These are phyloP conservation scores for Labrus mixtus DNA, from an alignment of 2,113 vertebrate species.

Conservation along the genomic window DNA sequence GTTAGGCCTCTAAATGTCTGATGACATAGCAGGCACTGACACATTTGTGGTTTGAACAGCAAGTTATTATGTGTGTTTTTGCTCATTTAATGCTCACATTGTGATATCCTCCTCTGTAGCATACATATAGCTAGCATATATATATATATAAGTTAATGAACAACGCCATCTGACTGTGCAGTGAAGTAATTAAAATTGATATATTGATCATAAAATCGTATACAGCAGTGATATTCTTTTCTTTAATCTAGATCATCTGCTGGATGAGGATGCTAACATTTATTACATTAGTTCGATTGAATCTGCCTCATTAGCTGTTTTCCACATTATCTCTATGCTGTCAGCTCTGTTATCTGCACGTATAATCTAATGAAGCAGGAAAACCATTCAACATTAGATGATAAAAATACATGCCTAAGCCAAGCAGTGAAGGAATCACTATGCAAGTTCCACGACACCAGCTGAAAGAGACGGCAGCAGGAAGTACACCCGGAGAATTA, in stretches of 20 bases:
- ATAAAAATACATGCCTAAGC: conserved; percentile 28
- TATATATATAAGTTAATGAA: no score
- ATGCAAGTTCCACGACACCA: neutral
- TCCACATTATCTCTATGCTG: conserved; percentile 40
- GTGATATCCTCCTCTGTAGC: no score
- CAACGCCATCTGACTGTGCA: neutral
- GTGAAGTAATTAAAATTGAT: conserved; percentile 10
- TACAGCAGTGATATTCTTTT: no score
- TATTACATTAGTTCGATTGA: conserved; percentile 45
- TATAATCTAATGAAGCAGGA: conserved; percentile 50
- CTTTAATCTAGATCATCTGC: conserved; percentile 20
- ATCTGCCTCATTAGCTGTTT: conserved; percentile 53
- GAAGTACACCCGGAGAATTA: conserved; percentile 21
- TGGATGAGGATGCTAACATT: conserved; percentile 14
- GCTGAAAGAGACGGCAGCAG: neutral
- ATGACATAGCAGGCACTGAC: no score
- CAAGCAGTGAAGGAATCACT: neutral
- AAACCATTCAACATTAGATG: conserved; percentile 46
- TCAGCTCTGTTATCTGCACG: conserved; percentile 37
- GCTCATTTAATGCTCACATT: no score
- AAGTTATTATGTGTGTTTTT: no score
- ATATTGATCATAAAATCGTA: neutral
- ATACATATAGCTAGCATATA: no score
- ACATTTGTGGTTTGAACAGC: no score
- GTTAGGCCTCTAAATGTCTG: no score